Percentiles rank a stretch among this genome's conserved stretches.
Evolutionary conservation across 1,140 invertebrate genomes (phyloP).

Genomic region (Calycopis cecrops): DNA sequence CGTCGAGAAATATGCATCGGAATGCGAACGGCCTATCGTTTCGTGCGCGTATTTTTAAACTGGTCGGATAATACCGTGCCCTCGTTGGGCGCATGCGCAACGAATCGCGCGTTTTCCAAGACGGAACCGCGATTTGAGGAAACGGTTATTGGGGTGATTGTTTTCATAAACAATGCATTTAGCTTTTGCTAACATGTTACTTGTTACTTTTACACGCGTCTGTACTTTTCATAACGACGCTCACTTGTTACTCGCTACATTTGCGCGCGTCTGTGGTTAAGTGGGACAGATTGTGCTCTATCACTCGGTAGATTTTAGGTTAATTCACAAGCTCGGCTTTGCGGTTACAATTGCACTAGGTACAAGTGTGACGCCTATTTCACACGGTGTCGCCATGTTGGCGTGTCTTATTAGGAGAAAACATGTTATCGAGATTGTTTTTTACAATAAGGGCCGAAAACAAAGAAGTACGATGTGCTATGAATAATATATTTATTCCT

Average conservation of each 20-base stretch:
- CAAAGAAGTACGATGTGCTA: no score
- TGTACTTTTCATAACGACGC: conserved; percentile 4
- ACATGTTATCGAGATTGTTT: no score
- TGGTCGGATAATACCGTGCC: conserved; percentile 51
- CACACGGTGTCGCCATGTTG: no score
- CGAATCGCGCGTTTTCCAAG: conserved; percentile 68
- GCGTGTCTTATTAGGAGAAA: no score
- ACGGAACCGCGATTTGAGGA: conserved; percentile 59
- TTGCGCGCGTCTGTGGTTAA: conserved; percentile 30
- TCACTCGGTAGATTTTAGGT: conserved; percentile 8
- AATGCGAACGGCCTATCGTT: no score
- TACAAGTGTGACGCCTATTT: no score
- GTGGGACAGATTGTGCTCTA: conserved; percentile 14
- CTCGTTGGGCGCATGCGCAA: conserved; percentile 57
- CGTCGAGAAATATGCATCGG: conserved; percentile 37
- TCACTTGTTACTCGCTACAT: conserved; percentile 41
- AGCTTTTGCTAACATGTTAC: conserved; percentile 57
- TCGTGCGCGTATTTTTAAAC: neutral
- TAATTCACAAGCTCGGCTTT: no score
- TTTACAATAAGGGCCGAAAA: no score
- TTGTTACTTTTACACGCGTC: conserved; percentile 52
- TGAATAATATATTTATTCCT: no score
- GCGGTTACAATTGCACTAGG: no score
- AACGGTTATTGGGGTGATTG: conserved; percentile 73
- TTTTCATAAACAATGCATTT: conserved; percentile 72